Evolutionary conservation across 1,140 invertebrate species (phyloP).

Genomic region (Drosophila funebris): DNA sequence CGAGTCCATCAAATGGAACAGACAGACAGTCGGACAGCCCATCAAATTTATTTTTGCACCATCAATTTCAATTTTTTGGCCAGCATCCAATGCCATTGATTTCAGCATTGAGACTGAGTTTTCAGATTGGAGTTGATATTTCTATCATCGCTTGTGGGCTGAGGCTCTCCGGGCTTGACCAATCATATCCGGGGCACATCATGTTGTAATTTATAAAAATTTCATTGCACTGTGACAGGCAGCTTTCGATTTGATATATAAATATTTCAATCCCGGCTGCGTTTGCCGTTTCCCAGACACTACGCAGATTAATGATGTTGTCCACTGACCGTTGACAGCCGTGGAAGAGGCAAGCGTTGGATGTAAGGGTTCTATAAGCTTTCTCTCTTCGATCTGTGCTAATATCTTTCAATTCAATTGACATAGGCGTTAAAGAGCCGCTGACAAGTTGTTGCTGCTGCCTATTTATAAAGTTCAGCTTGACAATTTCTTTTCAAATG

Average conservation of each 20-base stretch:
- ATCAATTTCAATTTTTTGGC: constrained; percentile 72
- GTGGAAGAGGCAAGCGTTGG: background rate
- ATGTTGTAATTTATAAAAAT: constrained; percentile 77
- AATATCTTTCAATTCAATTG: constrained; percentile 6
- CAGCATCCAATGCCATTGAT: constrained; percentile 22
- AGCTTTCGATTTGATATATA: constrained; percentile 82
- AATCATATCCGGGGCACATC: constrained; percentile 44
- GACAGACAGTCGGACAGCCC: constrained; percentile 43
- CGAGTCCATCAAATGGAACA: constrained; percentile 16
- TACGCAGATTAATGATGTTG: constrained; percentile 70
- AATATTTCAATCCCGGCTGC: constrained; percentile 73
- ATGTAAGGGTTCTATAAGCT: constrained; percentile 2
- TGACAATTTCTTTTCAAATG: background rate
- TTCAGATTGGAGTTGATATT: constrained; percentile 56
- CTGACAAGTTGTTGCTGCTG: constrained; percentile 47
- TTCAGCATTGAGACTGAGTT: background rate
- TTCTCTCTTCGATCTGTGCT: background rate
- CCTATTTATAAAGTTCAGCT: background rate
- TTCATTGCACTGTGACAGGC: constrained; percentile 80
- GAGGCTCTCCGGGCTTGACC: constrained; percentile 16
- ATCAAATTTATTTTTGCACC: constrained; percentile 72
- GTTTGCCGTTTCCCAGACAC: constrained; percentile 43
- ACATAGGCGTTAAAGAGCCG: constrained; percentile 44
- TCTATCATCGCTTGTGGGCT: constrained; percentile 37
- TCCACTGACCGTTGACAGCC: constrained; percentile 66